Conservation (phyloP, 1,140 invertebrate species). For the Drosophila auraria region DNA sequence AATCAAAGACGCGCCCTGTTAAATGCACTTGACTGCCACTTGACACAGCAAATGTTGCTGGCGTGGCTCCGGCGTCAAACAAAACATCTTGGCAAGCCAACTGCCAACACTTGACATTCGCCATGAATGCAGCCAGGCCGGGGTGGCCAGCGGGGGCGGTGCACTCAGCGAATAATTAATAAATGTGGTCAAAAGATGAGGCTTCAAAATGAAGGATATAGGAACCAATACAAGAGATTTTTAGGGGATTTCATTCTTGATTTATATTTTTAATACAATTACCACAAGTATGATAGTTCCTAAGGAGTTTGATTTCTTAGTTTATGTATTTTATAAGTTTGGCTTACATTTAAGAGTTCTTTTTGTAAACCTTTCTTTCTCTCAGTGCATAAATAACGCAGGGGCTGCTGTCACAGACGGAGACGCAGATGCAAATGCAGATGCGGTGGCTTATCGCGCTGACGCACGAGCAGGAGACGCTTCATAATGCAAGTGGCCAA, state of each 20-base stretch:
- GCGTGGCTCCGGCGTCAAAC: conserved; percentile 53
- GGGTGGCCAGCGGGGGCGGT: conserved; percentile 1
- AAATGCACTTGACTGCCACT: conserved; percentile 81
- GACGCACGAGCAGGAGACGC: conserved; percentile 47
- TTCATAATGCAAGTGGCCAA: conserved; percentile 80
- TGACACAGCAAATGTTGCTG: conserved; percentile 71
- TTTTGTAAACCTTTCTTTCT: neutral
- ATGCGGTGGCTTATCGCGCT: conserved; percentile 70
- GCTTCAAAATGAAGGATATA: neutral
- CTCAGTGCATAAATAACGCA: conserved; percentile 34
- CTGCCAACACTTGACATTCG: conserved; percentile 80
- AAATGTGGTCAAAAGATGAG: neutral
- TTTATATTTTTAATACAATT: too few species aligned
- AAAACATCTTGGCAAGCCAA: conserved; percentile 75
- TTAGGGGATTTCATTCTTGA: too few species aligned
- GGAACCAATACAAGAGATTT: too few species aligned
- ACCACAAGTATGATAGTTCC: neutral
- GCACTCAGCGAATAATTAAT: neutral
- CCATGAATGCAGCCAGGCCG: conserved; percentile 57
- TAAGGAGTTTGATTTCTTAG: neutral
- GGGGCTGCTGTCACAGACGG: conserved; percentile 37
- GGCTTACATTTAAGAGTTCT: too few species aligned
- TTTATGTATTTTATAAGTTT: neutral
- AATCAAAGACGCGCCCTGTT: conserved; percentile 72
- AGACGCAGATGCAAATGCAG: conserved; percentile 33